Evolutionary conservation across 2,797 vertebrate genomes (phyloP), one percentile per base, ranked within the genome.

Genomic region (Discoglossus pictus): DNA sequence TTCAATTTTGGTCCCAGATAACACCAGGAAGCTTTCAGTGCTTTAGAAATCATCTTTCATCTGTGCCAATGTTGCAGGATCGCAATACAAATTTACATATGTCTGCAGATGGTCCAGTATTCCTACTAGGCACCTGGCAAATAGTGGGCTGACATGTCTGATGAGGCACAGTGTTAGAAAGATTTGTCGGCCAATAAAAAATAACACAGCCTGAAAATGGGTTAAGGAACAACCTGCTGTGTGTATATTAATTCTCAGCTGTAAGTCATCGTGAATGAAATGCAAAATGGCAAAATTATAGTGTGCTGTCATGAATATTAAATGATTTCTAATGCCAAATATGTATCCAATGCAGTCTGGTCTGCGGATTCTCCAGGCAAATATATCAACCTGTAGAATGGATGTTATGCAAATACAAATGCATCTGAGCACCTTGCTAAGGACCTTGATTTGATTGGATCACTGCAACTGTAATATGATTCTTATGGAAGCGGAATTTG

Each of bases 21-120:
- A 44, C 46, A 68, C 65, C 20, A 16, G 23, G 20, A 51, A 51
- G 12, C 3, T n/a, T 25, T n/a, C n/a, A n/a, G n/a, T 43, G 52
- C 38, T 68, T 68, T 68, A 52, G 44, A 68, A 60, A 60, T 52
- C 17, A 11, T 6, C 2, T 3, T 48, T 48, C 20, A 21, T 27
- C 56, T 25, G 38, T 68, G 65, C 65, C 65, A 68, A 68, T 60
- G 47, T 44, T 43, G 55, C 18, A 60, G 25, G 55, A 68, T 60
- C 25, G 50, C 53, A 68, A 68, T 46, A 68, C 39, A 46, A 61
- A 61, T 68, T 61, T 53, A 61, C 65, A 68, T 61, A 68, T 53
- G 65, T 68, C 48, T 61, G 48, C 65, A 61, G 56, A 53, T 53
- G 65, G 65, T 34, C 13, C 48, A 5, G 12, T 23, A 34, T 51